Evolutionary conservation across 2,797 vertebrate genomes (phyloP).

Genomic region (Sebastolobus altivelis): DNA sequence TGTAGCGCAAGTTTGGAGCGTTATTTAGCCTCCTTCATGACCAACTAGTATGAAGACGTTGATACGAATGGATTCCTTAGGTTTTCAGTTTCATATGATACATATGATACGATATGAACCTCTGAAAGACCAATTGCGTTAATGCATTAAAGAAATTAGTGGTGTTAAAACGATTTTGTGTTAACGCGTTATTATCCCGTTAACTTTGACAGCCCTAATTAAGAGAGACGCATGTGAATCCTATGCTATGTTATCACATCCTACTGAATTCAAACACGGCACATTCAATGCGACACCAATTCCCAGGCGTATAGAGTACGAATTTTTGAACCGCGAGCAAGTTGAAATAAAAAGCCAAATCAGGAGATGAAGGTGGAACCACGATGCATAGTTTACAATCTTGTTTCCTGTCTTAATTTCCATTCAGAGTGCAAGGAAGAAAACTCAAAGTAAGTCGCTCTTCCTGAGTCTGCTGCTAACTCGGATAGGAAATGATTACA

Average conservation of each 20-base stretch:
- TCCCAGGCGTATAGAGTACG: slow-evolving; percentile 5
- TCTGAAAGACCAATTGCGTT: no score
- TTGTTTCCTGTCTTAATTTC: slow-evolving; percentile 55
- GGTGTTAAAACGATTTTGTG: no score
- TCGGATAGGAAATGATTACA: slow-evolving; percentile 58
- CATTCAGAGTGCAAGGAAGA: slow-evolving; percentile 31
- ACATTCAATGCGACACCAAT: slow-evolving; percentile 35
- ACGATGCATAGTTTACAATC: slow-evolving; percentile 36
- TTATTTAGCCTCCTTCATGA: no score
- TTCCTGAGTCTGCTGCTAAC: slow-evolving; percentile 44
- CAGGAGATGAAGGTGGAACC: slow-evolving; percentile 4
- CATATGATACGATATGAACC: no score
- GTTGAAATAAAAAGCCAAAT: slow-evolving; percentile 34
- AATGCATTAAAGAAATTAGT: no score
- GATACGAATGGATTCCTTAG: no score
- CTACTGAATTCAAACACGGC: slow-evolving; percentile 20
- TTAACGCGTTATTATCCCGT: no score
- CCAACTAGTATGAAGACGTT: no score
- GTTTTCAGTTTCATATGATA: no score
- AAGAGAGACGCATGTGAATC: no score
- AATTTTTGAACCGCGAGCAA: slow-evolving; percentile 38
- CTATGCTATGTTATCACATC: neutral
- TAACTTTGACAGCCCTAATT: no score
- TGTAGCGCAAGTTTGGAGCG: no score
- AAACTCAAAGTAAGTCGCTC: slow-evolving; percentile 54